Percentiles rank a stretch among this genome's conserved stretches.
These are phyloP conservation scores for Holacanthus passer DNA, from an alignment of 2,113 vertebrate genomes.

Conservation along the genomic window DNA sequence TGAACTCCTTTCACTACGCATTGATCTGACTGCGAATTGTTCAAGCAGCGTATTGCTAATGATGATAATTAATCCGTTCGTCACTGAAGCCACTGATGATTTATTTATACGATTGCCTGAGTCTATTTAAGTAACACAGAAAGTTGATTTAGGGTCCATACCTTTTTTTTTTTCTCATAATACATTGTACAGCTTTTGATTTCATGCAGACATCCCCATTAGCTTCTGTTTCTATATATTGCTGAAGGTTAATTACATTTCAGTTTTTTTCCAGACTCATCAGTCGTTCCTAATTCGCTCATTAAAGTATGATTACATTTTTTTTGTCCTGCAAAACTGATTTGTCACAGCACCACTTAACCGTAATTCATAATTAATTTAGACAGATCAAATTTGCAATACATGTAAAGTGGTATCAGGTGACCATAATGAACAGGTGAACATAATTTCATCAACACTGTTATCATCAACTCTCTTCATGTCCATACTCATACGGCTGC, in stretches of 20 bases:
- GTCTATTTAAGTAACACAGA: not conserved
- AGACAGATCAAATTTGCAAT: slow-evolving; percentile 2
- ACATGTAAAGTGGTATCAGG: not conserved
- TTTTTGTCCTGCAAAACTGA: slow-evolving; percentile 15
- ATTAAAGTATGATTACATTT: slow-evolving; percentile 24
- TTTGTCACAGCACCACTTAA: slow-evolving; percentile 14
- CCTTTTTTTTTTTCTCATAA: not conserved
- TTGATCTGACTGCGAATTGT: not conserved
- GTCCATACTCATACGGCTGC: too few relatives aligned
- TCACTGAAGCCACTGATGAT: slow-evolving; percentile 12
- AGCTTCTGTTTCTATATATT: not conserved
- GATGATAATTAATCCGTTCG: slow-evolving; percentile 35
- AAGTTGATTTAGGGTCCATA: not conserved
- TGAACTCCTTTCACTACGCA: not conserved
- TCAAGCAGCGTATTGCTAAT: slow-evolving; percentile 22
- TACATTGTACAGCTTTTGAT: not conserved
- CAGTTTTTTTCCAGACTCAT: slow-evolving; percentile 17
- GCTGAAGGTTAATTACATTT: not conserved
- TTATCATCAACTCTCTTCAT: not conserved
- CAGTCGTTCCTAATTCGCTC: slow-evolving; percentile 24
- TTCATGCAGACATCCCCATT: not conserved
- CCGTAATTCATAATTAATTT: slow-evolving; percentile 13
- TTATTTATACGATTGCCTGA: slow-evolving; percentile 20
- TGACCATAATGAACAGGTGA: not conserved
- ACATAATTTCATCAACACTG: not conserved